Conservation (phyloP, 2,797 vertebrate species). For the Vipera ursinii region DNA sequence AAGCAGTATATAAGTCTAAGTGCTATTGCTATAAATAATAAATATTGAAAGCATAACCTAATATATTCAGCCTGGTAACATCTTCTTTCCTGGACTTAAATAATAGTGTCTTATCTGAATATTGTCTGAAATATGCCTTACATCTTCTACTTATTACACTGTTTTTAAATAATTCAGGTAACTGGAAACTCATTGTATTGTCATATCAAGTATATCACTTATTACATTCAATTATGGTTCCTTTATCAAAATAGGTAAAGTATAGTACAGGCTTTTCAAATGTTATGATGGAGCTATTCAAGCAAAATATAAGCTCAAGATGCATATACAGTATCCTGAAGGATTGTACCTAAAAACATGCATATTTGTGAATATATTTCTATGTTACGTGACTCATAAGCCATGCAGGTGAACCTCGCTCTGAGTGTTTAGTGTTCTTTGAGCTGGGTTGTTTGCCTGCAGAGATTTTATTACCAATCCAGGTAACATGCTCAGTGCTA, state of each 20-base stretch:
- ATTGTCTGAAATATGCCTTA: not conserved
- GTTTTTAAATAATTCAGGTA: not conserved
- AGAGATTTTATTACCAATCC: not conserved
- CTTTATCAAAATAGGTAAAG: not conserved
- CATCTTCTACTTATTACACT: not conserved
- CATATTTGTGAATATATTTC: not conserved
- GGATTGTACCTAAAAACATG: not conserved
- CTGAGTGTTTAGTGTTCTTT: not conserved
- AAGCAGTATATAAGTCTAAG: not conserved
- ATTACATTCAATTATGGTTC: not conserved
- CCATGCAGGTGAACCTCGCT: not conserved
- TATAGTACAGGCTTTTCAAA: not conserved
- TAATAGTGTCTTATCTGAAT: not conserved
- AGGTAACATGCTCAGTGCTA: not conserved
- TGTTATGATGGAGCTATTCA: not conserved
- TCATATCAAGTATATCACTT: not conserved
- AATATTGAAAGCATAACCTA: slow-evolving; percentile 14
- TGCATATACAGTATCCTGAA: not conserved
- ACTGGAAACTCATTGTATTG: not conserved
- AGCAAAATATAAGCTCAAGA: not conserved
- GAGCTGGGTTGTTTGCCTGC: not conserved
- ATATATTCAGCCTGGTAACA: slow-evolving; percentile 31
- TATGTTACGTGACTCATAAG: not conserved
- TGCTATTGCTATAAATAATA: not conserved
- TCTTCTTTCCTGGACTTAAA: slow-evolving; percentile 14